phyloP scores from a whole-genome alignment of 2,888 invertebrate genomes.

The Ditula angustiorana region DNA sequence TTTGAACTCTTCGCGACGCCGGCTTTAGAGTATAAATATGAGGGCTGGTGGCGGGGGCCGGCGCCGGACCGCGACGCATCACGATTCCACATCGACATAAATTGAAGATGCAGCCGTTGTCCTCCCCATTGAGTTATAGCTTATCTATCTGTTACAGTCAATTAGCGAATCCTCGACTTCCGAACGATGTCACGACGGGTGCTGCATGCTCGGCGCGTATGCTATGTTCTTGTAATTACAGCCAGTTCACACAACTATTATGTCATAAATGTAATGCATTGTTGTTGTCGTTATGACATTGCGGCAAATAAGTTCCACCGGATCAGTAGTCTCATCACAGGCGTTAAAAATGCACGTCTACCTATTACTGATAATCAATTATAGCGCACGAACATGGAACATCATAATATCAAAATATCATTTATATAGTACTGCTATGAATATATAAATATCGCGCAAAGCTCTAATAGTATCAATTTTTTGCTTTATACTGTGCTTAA shows the following conservation, averaged over 20 bases:
- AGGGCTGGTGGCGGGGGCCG: slow-evolving; percentile 82
- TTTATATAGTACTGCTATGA: background rate
- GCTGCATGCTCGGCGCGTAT: slow-evolving; percentile 66
- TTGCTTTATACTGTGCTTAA: too few species aligned
- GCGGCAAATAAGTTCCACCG: background rate
- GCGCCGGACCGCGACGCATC: slow-evolving; percentile 79
- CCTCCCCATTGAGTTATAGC: slow-evolving; percentile 82
- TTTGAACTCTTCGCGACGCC: slow-evolving; percentile 83
- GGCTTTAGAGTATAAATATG: slow-evolving; percentile 85
- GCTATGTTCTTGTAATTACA: slow-evolving; percentile 58
- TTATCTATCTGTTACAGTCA: slow-evolving; percentile 78
- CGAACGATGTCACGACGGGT: slow-evolving; percentile 63
- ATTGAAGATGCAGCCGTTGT: slow-evolving; percentile 83
- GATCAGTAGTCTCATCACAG: slow-evolving; percentile 6
- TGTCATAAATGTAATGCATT: slow-evolving; percentile 46
- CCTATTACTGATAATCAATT: slow-evolving; percentile 3
- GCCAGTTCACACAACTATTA: slow-evolving; percentile 50
- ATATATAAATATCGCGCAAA: background rate
- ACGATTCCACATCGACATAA: slow-evolving; percentile 81
- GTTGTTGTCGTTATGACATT: slow-evolving; percentile 36
- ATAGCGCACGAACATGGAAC: background rate
- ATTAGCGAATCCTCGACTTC: slow-evolving; percentile 76
- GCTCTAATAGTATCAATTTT: too few species aligned
- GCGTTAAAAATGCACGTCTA: background rate
- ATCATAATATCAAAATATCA: background rate